phyloP scores from a whole-genome alignment of 2,888 invertebrate species.

The Ophion ventricosus region DNA sequence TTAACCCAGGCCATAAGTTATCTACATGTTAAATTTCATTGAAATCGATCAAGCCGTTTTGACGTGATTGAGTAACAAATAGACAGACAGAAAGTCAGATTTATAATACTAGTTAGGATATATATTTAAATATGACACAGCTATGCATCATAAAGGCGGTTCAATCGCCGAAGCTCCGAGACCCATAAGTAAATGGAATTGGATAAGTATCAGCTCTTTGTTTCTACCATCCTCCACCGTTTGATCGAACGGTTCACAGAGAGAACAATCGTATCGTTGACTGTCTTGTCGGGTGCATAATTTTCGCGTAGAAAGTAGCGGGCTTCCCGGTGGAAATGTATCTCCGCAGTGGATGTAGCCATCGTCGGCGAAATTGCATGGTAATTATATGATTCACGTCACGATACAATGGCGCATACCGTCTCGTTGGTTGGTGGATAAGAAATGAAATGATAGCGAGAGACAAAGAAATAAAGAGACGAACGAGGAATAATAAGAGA shows the following conservation, averaged over 20 bases:
- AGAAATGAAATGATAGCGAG: too few relatives aligned
- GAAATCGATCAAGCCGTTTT: too few relatives aligned
- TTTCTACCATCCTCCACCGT: conserved; percentile 17
- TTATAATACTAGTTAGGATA: too few relatives aligned
- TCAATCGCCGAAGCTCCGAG: conserved; percentile 13
- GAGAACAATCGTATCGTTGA: conserved; percentile 4
- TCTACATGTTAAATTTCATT: too few relatives aligned
- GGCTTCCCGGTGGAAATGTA: neutral
- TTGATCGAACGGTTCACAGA: conserved; percentile 14
- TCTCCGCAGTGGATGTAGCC: neutral
- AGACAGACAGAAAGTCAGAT: too few relatives aligned
- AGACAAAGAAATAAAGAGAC: neutral
- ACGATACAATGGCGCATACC: neutral
- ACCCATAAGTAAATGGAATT: conserved; percentile 28
- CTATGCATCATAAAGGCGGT: neutral
- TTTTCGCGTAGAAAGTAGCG: conserved; percentile 8
- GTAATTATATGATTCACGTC: neutral
- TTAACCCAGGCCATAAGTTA: too few relatives aligned
- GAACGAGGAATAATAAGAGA: neutral
- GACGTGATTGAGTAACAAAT: too few relatives aligned
- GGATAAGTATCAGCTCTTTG: conserved; percentile 18
- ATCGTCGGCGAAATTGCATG: neutral
- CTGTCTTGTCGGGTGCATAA: conserved; percentile 16
- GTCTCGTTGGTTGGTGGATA: neutral
- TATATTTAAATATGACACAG: too few relatives aligned